phyloP scores from a whole-genome alignment of 2,888 invertebrate genomes.

The Muschampia staudingeri region DNA sequence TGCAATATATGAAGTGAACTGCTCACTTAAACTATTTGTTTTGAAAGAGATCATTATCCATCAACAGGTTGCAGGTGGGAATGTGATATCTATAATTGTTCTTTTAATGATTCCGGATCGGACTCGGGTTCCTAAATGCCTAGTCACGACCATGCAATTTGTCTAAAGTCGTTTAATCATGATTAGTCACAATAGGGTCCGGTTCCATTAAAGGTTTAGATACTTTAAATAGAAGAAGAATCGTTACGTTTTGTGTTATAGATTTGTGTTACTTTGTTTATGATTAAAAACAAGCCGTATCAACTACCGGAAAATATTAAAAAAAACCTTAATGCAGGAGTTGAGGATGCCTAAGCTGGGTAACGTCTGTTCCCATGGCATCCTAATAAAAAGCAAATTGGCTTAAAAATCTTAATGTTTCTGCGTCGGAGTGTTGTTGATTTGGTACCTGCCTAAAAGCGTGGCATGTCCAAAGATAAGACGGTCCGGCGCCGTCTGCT shows the following conservation, averaged over 20 bases:
- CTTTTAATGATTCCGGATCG: conserved; percentile 90
- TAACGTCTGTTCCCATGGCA: conserved; percentile 70
- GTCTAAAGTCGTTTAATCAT: conserved; percentile 91
- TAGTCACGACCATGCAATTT: conserved; percentile 91
- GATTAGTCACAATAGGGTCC: conserved; percentile 90
- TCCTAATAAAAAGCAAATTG: conserved; percentile 88
- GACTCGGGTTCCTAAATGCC: conserved; percentile 85
- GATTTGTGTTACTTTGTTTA: conserved; percentile 41
- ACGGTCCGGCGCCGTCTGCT: conserved; percentile 88
- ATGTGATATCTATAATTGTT: conserved; percentile 91
- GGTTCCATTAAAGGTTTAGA: conserved; percentile 87
- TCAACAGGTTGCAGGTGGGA: conserved; percentile 90
- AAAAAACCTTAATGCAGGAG: conserved; percentile 22
- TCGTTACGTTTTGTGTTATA: conserved; percentile 73
- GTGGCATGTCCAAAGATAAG: conserved; percentile 90
- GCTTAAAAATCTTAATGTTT: conserved; percentile 85
- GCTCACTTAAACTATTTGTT: conserved; percentile 85
- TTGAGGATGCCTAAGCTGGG: neutral
- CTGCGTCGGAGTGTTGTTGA: conserved; percentile 79
- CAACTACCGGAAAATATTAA: conserved; percentile 52
- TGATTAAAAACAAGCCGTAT: conserved; percentile 48
- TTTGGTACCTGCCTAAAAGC: conserved; percentile 90
- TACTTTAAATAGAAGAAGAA: conserved; percentile 81
- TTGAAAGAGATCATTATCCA: conserved; percentile 89
- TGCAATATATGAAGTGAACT: conserved; percentile 74